phyloP scores from a whole-genome alignment of 2,113 vertebrate species.

The Triplophysa tibetana region DNA sequence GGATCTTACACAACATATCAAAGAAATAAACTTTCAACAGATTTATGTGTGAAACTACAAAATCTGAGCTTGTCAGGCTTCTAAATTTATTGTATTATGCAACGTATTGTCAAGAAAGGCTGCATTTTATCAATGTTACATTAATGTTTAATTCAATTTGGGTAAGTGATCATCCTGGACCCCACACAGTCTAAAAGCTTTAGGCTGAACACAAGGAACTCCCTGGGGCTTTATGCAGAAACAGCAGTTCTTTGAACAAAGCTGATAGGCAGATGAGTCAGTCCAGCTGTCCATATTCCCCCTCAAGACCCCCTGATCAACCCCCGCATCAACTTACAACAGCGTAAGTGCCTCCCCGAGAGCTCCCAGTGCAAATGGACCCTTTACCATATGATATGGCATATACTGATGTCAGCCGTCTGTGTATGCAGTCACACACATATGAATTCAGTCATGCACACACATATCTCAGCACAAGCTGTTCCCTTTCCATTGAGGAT shows the following conservation, averaged over 20 bases:
- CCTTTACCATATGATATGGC: constrained; percentile 28
- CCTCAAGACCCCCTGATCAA: background rate
- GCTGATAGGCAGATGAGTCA: constrained; percentile 52
- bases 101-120: background rate
- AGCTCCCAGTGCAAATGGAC: constrained; percentile 44
- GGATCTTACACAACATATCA: constrained; percentile 51
- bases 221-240: constrained; percentile 34
- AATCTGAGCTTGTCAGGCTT: background rate
- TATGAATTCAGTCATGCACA: background rate
- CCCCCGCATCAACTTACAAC: constrained; percentile 47
- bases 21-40: constrained; percentile 32
- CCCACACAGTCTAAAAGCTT: constrained; percentile 17
- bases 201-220: constrained; percentile 24
- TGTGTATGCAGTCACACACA: background rate
- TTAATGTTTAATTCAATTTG: constrained; percentile 10
- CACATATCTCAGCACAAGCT: background rate
- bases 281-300: constrained; percentile 47
- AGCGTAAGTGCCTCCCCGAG: constrained; percentile 40
- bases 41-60: constrained; percentile 2
- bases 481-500: constrained; percentile 8
- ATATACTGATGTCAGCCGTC: constrained; percentile 24
- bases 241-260: constrained; percentile 47
- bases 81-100: background rate
- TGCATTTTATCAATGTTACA: background rate
- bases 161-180: background rate